Conservation (phyloP, 2,797 vertebrate genomes). For the Phaenicophaeus curvirostris region DNA sequence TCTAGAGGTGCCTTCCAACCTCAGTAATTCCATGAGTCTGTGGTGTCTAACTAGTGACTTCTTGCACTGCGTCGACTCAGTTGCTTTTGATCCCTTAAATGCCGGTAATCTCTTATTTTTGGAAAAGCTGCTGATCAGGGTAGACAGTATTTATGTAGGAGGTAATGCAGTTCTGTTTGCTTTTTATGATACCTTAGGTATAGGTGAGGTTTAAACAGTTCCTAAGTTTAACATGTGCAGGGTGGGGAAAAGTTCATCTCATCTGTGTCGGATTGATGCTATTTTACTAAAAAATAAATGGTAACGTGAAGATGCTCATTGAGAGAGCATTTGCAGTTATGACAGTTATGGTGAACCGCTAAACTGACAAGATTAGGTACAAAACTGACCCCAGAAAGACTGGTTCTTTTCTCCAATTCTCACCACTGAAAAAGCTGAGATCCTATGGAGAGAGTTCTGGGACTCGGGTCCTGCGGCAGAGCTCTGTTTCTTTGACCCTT, state of each 20-base stretch:
- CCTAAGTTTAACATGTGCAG: not conserved
- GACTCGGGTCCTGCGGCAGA: not conserved
- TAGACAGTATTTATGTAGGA: not conserved
- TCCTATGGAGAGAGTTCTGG: not conserved
- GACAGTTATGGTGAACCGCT: not conserved
- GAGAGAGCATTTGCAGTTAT: not conserved
- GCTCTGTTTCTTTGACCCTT: not conserved
- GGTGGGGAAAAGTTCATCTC: not conserved
- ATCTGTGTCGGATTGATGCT: not conserved
- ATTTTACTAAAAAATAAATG: not conserved
- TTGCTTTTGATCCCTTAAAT: not conserved
- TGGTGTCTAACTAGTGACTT: not conserved
- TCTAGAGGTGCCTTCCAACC: not conserved
- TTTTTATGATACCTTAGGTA: not conserved
- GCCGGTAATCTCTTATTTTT: not conserved
- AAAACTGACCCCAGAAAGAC: not conserved
- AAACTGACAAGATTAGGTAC: not conserved
- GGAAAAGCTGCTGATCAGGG: not conserved
- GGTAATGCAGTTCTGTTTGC: not conserved
- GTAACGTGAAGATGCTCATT: not conserved
- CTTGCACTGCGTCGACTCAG: not conserved
- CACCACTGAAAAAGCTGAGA: not conserved
- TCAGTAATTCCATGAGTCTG: not conserved
- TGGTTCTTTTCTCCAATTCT: not conserved
- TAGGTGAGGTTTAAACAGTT: not conserved